Base-by-base conservation (phyloP, 2,797 vertebrate genomes). In the Rhinogobio ventralis region DNA sequence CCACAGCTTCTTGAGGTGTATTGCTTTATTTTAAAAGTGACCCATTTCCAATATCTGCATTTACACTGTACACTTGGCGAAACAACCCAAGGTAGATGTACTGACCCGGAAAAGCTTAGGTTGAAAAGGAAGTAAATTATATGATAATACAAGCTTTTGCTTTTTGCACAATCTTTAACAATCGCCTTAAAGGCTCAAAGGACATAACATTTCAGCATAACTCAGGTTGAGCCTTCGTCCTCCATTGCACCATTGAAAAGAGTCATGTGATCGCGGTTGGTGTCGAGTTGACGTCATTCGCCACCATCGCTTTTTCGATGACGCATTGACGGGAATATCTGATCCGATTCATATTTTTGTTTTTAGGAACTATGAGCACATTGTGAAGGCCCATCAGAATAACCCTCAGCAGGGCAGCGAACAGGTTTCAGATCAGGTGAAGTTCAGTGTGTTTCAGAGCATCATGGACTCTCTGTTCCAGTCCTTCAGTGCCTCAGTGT, bases 391-490 rank as follows among this genome's bases (percentile, higher is more conserved):
- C 36, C 97, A 99, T 91, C 97, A 98, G 93, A 97, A 97, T 94
- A 97, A 98, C 92, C 97, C 97, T 0, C 96, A 96, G 0, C 96
- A 98, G 89, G 96, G 97, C 25, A 96, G 96, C 77, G 96, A 97
- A 81, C 97, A 98, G 92, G 95, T 99, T 55, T 97, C 98, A 0
- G 98, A 99, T 28, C 96, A 99, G 93, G 91, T 99, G 89, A 99
- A 99, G 93, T 99, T 99, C 94, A 97, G 94, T 20, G 94, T 99
- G 89, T 99, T 99, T 93, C 98, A 99, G 93, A 97, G 94, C 93
- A 97, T 99, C 93, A 99, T 99, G 98, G 98, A 99, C 92, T 96
- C 96, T n/a, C 93, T 99, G 30, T 99, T 99, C 90, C 96, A 98
- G 94, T 98, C 97, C 23, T 99, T 99, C 90, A 97, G 95, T n/a